A percentile compares a stretch with the other conserved stretches of the same genome.
phyloP scores from a whole-genome alignment of 2,888 invertebrate species.

The Diogma glabrata region DNA sequence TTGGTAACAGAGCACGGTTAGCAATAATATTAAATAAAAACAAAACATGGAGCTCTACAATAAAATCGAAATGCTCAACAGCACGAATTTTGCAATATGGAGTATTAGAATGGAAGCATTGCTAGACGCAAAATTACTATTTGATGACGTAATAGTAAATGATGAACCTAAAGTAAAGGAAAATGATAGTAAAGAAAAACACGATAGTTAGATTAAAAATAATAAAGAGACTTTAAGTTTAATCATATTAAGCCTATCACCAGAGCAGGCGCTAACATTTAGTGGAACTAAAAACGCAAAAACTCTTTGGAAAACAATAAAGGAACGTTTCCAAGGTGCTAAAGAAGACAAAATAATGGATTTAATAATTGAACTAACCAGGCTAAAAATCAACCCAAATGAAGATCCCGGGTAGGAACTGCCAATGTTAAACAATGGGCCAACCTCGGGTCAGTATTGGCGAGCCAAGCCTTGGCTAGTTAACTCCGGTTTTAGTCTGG shows the following conservation, averaged over 20 bases:
- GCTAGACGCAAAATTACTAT: background rate
- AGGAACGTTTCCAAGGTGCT: background rate
- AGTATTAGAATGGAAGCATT: background rate
- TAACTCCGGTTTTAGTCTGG: too few species aligned
- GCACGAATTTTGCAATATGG: background rate
- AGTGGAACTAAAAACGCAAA: background rate
- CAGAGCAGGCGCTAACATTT: background rate
- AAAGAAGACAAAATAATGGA: background rate
- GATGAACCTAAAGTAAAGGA: background rate
- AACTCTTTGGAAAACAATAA: background rate
- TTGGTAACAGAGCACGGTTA: background rate
- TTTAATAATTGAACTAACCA: background rate
- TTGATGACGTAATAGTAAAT: background rate
- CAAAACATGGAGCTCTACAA: background rate
- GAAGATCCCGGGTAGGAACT: too few species aligned
- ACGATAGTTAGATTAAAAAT: background rate
- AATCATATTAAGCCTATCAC: background rate
- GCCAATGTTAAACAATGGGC: too few species aligned
- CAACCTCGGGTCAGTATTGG: too few species aligned
- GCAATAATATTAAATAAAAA: background rate
- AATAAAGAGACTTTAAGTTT: background rate
- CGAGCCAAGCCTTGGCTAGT: too few species aligned
- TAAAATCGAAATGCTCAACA: slow-evolving; percentile 2
- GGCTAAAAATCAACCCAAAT: background rate
- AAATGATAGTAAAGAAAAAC: background rate